phyloP scores from a whole-genome alignment of 2,888 invertebrate genomes.

The Tinea semifulvella region DNA sequence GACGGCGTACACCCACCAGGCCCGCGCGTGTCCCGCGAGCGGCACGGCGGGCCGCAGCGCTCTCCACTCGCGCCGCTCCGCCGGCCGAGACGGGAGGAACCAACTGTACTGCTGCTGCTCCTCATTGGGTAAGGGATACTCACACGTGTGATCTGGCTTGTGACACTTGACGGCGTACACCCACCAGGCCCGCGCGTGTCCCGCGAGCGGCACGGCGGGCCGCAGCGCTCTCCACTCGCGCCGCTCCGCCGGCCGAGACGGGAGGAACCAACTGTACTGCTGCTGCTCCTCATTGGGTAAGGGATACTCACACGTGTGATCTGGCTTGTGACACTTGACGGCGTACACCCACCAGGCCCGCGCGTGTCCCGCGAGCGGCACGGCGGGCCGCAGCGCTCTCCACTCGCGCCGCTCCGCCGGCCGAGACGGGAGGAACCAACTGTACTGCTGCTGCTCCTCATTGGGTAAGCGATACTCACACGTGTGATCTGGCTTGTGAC shows the following conservation, averaged over 20 bases:
- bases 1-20: slow-evolving; percentile 86
- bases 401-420: too few species aligned
- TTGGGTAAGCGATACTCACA: slow-evolving; percentile 33
- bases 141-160: not conserved
- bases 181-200: slow-evolving; percentile 59
- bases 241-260: slow-evolving; percentile 77
- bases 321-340: not conserved
- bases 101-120: too few species aligned
- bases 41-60: slow-evolving; percentile 77
- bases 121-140: too few species aligned
- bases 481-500: slow-evolving; percentile 55
- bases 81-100: slow-evolving; percentile 77
- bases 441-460: too few species aligned
- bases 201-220: slow-evolving; percentile 71
- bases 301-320: not conserved
- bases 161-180: not conserved
- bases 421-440: too few species aligned
- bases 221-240: slow-evolving; percentile 80
- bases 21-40: slow-evolving; percentile 69
- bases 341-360: not conserved
- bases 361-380: too few species aligned
- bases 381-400: too few species aligned
- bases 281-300: too few species aligned
- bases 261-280: slow-evolving; percentile 75
- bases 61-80: slow-evolving; percentile 76